Evolutionary conservation across 2,113 vertebrate species (phyloP).

Genomic region (Craseonycteris thonglongyai): DNA sequence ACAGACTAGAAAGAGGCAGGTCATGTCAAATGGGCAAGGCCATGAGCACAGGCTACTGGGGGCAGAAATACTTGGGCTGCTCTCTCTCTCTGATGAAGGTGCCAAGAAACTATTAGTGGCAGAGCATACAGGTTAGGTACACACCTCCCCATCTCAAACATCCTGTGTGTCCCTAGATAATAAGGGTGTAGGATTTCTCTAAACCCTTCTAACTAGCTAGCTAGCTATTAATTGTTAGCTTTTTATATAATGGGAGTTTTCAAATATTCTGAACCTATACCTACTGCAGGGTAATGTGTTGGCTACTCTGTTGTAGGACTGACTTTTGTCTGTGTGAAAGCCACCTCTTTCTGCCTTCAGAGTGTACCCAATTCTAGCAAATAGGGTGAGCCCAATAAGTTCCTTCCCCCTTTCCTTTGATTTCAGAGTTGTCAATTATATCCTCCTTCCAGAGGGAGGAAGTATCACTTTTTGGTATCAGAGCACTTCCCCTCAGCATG

Average conservation of each 20-base stretch:
- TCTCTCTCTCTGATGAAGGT: not conserved
- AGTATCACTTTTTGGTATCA: not conserved
- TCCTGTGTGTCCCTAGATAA: not conserved
- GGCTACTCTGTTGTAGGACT: not conserved
- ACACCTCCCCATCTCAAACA: not conserved
- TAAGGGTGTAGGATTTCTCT: not conserved
- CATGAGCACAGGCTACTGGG: not conserved
- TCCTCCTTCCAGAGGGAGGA: not conserved
- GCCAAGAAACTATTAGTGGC: not conserved
- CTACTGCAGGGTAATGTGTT: not conserved
- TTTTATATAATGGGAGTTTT: not conserved
- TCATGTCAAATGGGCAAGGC: not conserved
- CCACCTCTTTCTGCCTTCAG: not conserved
- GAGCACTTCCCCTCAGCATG: not conserved
- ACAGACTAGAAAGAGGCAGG: not conserved
- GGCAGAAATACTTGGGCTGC: not conserved
- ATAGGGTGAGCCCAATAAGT: not conserved
- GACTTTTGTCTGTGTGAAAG: not conserved
- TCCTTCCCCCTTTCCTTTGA: not conserved
- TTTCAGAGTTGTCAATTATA: not conserved
- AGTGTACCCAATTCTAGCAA: not conserved
- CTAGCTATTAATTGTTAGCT: not conserved
- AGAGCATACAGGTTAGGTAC: not conserved
- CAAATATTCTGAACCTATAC: not conserved
- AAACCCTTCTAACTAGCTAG: not conserved